A percentile compares a stretch with the other conserved stretches of the same genome.
These are phyloP conservation scores for Micropoecilia bifurca DNA, from an alignment of 2,797 vertebrate genomes.

Conservation along the genomic window DNA sequence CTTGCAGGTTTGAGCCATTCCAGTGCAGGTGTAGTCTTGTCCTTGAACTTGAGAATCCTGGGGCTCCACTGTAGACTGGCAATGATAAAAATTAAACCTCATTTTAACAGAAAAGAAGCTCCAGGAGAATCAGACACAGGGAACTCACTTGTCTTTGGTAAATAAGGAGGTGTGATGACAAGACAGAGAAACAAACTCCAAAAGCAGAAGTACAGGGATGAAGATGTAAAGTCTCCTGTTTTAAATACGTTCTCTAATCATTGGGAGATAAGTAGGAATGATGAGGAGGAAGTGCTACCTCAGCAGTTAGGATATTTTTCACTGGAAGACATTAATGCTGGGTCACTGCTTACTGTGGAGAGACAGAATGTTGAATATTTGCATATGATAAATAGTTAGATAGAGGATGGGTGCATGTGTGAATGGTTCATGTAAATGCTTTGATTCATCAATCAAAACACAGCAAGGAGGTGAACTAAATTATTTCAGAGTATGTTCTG, in stretches of 20 bases:
- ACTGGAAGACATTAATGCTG: constrained; percentile 32
- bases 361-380: neutral
- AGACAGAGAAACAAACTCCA: neutral
- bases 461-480: neutral
- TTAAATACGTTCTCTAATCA: constrained; percentile 46
- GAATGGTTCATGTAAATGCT: neutral
- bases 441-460: neutral
- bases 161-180: neutral
- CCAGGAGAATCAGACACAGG: neutral
- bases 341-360: constrained; percentile 16
- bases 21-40: neutral
- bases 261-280: constrained; percentile 12
- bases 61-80: neutral
- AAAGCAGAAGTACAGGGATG: neutral
- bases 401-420: neutral
- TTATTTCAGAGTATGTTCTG: neutral
- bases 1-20: neutral
- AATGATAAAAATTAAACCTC: neutral
- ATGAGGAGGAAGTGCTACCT: constrained; percentile 27
- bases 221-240: constrained; percentile 4
- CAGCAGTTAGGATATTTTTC: constrained; percentile 29
- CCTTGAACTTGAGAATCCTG: neutral
- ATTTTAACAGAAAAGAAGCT: neutral
- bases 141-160: neutral
- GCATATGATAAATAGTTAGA: neutral